Base-by-base conservation (phyloP, 2,797 vertebrate genomes). In the Cephalopachus bancanus region DNA sequence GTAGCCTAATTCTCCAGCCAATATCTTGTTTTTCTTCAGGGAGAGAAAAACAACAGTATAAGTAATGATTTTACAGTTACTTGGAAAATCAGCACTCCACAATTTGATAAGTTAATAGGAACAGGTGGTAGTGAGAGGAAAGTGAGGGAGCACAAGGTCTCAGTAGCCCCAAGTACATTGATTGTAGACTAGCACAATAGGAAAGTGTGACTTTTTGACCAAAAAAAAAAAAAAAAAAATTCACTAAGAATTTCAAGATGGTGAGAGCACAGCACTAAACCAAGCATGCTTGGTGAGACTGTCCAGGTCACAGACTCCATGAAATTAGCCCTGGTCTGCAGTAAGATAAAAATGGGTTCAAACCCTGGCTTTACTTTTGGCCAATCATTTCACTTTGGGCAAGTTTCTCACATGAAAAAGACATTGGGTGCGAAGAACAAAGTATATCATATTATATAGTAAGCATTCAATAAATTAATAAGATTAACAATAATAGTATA, bases 121-220 rank as follows among this genome's bases (percentile, higher is more conserved):
- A 30, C 2, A n/a, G 74, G 64, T 33, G 7, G 10, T 15, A 3
- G 7, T 5, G 24, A n/a, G n/a, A 37, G 60, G 11, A 69, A 19
- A 69, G 30, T 16, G 24, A 15, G 19, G 44, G 7, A 44, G 15
- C 57, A 15, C 3, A 33, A 16, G 1, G 3, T 72, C 7, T 74
- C 57, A 87, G 10, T 1, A 69, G 4, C 11, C 22, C 59, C 0
- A 0, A 5, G 11, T 14, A 33, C 3, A 8, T 33, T 24, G 33
- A 44, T 24, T 20, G 1, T 10, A 11, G 17, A n/a, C 11, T 6
- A 30, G 5, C 51, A 22, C 0, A 65, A 92, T 74, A 69, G 10
- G 30, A 55, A 89, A 72, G n/a, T 4, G 64, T n/a, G 53, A 5
- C 0, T 62, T 2, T 53, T 86, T 79, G 51, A 75, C 0, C 44